Base-by-base conservation (phyloP, 2,797 vertebrate genomes). In the Myiothlypis chrysogaster region DNA sequence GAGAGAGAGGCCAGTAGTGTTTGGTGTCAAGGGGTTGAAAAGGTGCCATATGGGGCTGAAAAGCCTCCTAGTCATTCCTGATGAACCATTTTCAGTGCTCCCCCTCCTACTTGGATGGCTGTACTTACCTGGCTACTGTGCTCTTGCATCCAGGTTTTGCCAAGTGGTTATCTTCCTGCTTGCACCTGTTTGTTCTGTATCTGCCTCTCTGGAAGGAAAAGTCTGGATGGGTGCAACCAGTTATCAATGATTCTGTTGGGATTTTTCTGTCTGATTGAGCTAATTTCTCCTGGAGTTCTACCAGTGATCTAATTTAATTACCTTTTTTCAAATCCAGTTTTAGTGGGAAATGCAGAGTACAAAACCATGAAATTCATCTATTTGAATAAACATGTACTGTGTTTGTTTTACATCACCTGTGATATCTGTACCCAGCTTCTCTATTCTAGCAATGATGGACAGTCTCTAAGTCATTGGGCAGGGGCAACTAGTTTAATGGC, bases 1-100 rank as follows among this genome's bases (percentile, higher is more conserved):
- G 89, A 94, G 88, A 93, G 69, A 75, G 35, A 73, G n/a, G 65
- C 82, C 46, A 24, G 71, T 66, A 78, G 64, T 25, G 10, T 83
- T 79, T 63, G 63, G 57, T 94, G 82, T 96, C 87, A 91, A 81
- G 94, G 93, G 83, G 61, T 87, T 95, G 85, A 91, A 92, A 96
- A 96, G 75, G 63, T 92, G 76, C 13, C 44, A 46, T 4, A 5
- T 80, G 89, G 89, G 92, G 87, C 85, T 90, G 93, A 83, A 96
- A 96, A 94, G 90, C 73, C 34, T 97, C 87, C 43, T 55, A 63
- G 86, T 57, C 56, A 69, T 57, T 86, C 69, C 83, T 89, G 87
- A 95, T 76, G 60, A 95, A 69, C 43, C 9, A 2, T 90, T 91
- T 89, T 93, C 94, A 85, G 77, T 91, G 78, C 73, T 96, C 34